Base-by-base conservation (phyloP, 1,140 invertebrate genomes). In the Aphaenogaster rudis region DNA sequence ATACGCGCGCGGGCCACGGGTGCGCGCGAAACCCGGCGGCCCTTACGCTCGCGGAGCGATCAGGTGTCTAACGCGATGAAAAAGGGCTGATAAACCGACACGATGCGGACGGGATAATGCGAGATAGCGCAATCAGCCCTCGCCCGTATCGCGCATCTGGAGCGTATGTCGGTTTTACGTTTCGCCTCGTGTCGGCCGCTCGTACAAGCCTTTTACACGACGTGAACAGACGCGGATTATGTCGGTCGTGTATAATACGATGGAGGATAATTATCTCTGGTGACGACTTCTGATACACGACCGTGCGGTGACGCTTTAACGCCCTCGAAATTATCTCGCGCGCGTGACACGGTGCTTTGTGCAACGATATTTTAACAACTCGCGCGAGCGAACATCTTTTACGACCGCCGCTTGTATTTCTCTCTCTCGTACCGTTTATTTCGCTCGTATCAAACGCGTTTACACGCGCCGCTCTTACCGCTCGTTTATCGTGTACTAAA, bases 51-150 rank as follows among this genome's bases (percentile, higher is more conserved):
- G 67, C 54, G 28, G n/a, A n/a, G 9, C 80, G 52, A 74, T 84
- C 42, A 13, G 45, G 67, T 15, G 42, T 74, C 80, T 61, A 74
- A 82, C 54, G 2, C 67, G 28, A 74, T 48, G 69, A 50, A 50
- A 63, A 84, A 84, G 42, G 45, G 72, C 57, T 50, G 80, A 76
- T 84, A 84, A 76, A n/a, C 54, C 54, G 42, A 13, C 50, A 17
- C n/a, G 77, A 17, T 42, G 33, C 45, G 33, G 7, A 59, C n/a
- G 67, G 13, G 54, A 82, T 82, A 59, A 74, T 48, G 67, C 80
- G 48, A 39, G 52, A 72, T 82, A 33, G 66, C 11, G 52, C 5
- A 21, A 72, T 72, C 36, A 72, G 48, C 52, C 21, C 39, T 42
- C 36, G 48, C 15, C 9, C n/a, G 8, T 81, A 66, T 66, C 54